Evolutionary conservation across 1,140 invertebrate genomes (phyloP), one percentile per base, ranked within the genome.

Genomic region (Brachionus asplanchnoidis): DNA sequence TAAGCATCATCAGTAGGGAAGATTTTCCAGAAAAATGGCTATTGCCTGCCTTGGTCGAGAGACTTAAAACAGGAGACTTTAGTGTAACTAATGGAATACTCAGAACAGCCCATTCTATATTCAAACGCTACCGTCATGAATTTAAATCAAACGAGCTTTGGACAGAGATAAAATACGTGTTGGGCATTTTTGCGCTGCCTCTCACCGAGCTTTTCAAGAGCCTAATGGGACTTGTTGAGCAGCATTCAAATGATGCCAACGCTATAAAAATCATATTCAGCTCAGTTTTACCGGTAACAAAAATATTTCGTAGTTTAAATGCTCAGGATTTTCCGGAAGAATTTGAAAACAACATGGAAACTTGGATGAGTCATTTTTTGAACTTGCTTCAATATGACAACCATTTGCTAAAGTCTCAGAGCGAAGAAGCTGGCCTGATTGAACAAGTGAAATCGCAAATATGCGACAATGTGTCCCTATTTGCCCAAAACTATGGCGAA

Each of bases 21-120:
- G 96, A 98, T 91, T 98, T 98, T 88, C 96, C 96, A 0, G 92
- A 93, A 78, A 95, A 96, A 89, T 99, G 97, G 97, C 95, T 98
- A 5, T 93, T 98, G 6, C 90, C 93, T 66, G 94, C 96, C 88
- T 95, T 98, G 94, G 94, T 97, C n/a, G 91, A 92, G 84, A 65
- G 68, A 60, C 36, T 75, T 23, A 65, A 53, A 42, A 94, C 94
- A 85, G 94, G 95, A 42, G 95, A 98, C 91, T 98, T 98, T 89
- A 93, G 96, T 90, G 91, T 97, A 0, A 98, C 98, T 56, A 97
- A 98, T 91, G 96, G 97, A 9, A 93, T 98, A 0, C 90, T 99
- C 3, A 92, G 95, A 86, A 98, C 97, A 1, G 96, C 95, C 0
- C 95, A 98, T 90, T 98, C 96, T 0, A 91, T 99, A 8, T 98